Percentiles rank a stretch among this genome's conserved stretches.
Evolutionary conservation across 92 coral and sea anemone genomes (phyloP).

Genomic region (Phenganax stokvisi): DNA sequence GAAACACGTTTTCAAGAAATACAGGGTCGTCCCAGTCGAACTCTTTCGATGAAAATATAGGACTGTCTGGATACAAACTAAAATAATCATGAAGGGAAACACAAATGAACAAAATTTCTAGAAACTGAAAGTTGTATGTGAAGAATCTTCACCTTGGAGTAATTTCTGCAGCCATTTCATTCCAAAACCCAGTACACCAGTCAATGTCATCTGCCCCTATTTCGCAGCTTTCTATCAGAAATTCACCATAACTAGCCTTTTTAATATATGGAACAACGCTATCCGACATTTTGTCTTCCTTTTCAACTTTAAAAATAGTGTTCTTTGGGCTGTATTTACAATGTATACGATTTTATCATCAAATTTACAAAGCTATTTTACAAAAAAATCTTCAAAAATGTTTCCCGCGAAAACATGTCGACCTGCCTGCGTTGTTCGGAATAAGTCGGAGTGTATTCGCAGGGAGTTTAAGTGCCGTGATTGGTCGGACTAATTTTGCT

Average conservation of each 20-base stretch:
- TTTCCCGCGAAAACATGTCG: slow-evolving; percentile 32
- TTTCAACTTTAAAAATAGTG: background rate
- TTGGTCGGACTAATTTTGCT: background rate
- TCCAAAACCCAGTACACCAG: slow-evolving; percentile 43
- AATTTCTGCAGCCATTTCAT: slow-evolving; percentile 29
- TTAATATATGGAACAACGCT: slow-evolving; percentile 13
- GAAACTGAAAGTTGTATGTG: background rate
- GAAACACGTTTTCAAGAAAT: slow-evolving; percentile 29
- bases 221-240: slow-evolving; percentile 1
- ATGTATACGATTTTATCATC: background rate
- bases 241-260: slow-evolving; percentile 8
- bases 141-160: slow-evolving; percentile 22
- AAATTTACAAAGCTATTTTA: background rate
- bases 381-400: background rate
- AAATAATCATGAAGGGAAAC: background rate
- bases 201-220: slow-evolving; percentile 28
- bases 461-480: background rate
- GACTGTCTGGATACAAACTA: slow-evolving; percentile 36
- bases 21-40: slow-evolving; percentile 34
- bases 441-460: slow-evolving; percentile 19
- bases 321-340: background rate
- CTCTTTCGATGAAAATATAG: slow-evolving; percentile 30
- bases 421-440: background rate
- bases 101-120: background rate
- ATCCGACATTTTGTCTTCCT: slow-evolving; percentile 15